Base-by-base conservation (phyloP, 1,140 invertebrate species). In the Sycophaga agraensis region DNA sequence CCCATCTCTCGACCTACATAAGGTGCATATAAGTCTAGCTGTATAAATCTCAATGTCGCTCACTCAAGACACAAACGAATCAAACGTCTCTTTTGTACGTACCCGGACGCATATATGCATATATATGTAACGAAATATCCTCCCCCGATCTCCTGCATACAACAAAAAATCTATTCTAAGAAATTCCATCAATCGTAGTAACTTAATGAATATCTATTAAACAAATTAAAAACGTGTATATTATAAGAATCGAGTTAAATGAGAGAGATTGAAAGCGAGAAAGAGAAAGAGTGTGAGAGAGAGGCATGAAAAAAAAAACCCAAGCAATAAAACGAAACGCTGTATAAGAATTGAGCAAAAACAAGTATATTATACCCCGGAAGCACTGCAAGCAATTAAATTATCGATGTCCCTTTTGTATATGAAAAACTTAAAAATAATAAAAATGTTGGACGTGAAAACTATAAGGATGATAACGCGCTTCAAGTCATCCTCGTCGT, bases 351-450 rank as follows among this genome's bases (percentile, higher is more conserved):
- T n/a, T 11, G 16, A 17, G 19, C 26, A 43, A 40, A 37, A n/a
- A 24, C 21, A 48, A 26, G 12, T 19, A 34, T 12, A 34, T 14
- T 43, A n/a, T n/a, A n/a, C n/a, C 21, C 16, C 39, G 26, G 17
- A 31, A n/a, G 39, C 39, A 43, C n/a, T 12, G 53, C 53, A 55
- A 55, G 53, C 53, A 55, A 55, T 55, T 55, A 55, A 55, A 55
- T 55, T 55, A 55, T 43, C 37, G 17, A 55, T 43, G 26, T 43
- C 53, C 40, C 39, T 55, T 55, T 54, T 55, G 22, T 55, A 55
- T 55, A 2, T 16, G 7, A 14, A 21, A 24, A n/a, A n/a, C n/a
- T n/a, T n/a, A n/a, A n/a, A n/a, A n/a, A n/a, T n/a, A n/a, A n/a
- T n/a, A n/a, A n/a, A n/a, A n/a, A n/a, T n/a, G n/a, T n/a, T n/a